These are phyloP conservation scores for Corythaeola cristata DNA, from an alignment of 2,113 vertebrate genomes.

Conservation along the genomic window DNA sequence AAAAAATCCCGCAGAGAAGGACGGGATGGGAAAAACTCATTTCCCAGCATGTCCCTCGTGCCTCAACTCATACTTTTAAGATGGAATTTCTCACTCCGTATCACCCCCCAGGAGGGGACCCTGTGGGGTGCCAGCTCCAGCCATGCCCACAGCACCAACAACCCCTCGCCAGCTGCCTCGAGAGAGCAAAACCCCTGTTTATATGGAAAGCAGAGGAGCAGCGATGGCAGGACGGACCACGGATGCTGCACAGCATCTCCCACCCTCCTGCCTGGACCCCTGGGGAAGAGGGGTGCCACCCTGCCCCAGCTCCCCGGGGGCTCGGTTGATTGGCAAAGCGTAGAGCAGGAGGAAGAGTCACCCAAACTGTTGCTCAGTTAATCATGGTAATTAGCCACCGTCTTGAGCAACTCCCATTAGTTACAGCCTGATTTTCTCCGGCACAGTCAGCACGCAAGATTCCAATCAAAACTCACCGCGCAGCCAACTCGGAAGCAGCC, in stretches of 20 bases:
- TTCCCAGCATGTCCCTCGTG: accelerated
- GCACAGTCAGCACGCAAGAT: neutral
- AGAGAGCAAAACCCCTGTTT: neutral
- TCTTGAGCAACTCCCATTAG: neutral
- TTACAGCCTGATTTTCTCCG: neutral
- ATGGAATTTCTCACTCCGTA: neutral
- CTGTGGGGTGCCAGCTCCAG: neutral
- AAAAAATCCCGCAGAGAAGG: neutral
- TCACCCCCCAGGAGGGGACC: neutral
- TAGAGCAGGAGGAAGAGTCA: neutral
- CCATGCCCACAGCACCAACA: neutral
- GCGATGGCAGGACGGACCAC: accelerated
- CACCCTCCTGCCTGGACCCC: neutral
- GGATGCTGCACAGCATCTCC: neutral
- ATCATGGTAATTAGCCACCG: slow-evolving; percentile 25
- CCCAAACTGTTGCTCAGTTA: slow-evolving; percentile 5
- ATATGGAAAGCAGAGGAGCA: neutral
- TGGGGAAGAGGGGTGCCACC: accelerated
- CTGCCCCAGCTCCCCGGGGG: neutral
- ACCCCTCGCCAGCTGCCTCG: neutral
- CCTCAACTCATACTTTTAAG: neutral
- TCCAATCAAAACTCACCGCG: neutral
- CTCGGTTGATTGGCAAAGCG: neutral
- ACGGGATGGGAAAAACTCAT: neutral
- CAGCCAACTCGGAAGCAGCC: neutral